These are phyloP conservation scores for Galaxea fascicularis DNA, from an alignment of 92 coral and sea anemone genomes.

Conservation along the genomic window DNA sequence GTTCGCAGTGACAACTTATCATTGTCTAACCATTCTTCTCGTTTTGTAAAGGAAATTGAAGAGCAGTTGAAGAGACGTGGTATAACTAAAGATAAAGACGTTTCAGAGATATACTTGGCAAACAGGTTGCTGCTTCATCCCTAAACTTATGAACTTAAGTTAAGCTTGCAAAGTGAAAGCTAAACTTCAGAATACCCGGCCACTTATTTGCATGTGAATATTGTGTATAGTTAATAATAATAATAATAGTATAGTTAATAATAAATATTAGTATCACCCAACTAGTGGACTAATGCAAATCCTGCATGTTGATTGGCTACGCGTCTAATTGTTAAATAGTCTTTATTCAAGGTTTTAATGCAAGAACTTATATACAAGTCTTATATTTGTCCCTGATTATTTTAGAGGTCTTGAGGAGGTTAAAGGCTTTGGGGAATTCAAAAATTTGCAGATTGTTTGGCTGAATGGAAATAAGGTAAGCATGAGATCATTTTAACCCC, in stretches of 20 bases:
- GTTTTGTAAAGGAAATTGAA: slow-evolving; percentile 68
- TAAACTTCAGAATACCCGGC: too few species aligned
- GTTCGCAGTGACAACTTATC: background rate
- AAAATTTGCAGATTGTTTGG: slow-evolving; percentile 91
- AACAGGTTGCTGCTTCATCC: slow-evolving; percentile 61
- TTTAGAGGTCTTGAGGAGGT: slow-evolving; percentile 76
- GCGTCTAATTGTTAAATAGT: too few species aligned
- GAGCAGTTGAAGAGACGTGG: slow-evolving; percentile 77
- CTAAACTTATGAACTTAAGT: too few species aligned
- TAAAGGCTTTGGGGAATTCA: slow-evolving; percentile 72
- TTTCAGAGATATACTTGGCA: slow-evolving; percentile 82
- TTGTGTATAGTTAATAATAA: too few species aligned
- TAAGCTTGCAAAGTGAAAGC: too few species aligned
- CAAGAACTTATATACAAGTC: background rate
- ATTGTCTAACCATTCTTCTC: background rate
- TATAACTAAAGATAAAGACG: slow-evolving; percentile 83
- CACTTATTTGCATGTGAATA: too few species aligned
- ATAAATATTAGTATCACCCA: too few species aligned
- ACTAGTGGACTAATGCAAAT: too few species aligned
- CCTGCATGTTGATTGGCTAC: too few species aligned
- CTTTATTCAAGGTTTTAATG: too few species aligned
- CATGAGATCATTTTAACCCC: background rate
- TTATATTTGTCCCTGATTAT: background rate
- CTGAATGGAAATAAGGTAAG: slow-evolving; percentile 92
- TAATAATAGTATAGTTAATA: too few species aligned